A percentile compares a stretch with the other conserved stretches of the same genome.
Conservation (phyloP, 1,140 invertebrate genomes). For the Drosophila obscura region DNA sequence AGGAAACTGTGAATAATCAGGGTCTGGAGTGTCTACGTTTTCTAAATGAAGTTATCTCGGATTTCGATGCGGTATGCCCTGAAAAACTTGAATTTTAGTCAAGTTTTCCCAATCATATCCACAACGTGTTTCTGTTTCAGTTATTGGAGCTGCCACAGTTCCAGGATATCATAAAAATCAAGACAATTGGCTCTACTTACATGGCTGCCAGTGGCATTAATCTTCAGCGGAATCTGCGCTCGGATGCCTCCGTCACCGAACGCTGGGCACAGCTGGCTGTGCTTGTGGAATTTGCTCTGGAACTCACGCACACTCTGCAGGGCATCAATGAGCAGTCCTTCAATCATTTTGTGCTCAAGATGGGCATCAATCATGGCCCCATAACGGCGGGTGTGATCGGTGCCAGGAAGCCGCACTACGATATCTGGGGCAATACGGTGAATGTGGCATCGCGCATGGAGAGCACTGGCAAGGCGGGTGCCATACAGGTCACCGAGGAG, state of each 20-base stretch:
- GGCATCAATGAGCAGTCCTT: constrained; percentile 97
- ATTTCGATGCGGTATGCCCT: constrained; percentile 95
- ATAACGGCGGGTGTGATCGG: constrained; percentile 98
- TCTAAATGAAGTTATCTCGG: constrained; percentile 98
- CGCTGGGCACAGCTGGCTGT: constrained; percentile 93
- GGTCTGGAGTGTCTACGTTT: constrained; percentile 97
- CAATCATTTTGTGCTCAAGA: constrained; percentile 96
- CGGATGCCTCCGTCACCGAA: constrained; percentile 88
- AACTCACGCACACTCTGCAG: constrained; percentile 94
- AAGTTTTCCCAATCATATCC: no score
- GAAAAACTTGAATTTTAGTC: background rate
- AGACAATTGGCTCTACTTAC: constrained; percentile 98
- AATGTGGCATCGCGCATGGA: constrained; percentile 98
- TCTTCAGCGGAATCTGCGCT: constrained; percentile 88
- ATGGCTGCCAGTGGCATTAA: constrained; percentile 98
- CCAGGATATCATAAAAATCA: constrained; percentile 97
- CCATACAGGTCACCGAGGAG: constrained; percentile 98
- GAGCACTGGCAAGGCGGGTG: constrained; percentile 96
- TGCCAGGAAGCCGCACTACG: constrained; percentile 96
- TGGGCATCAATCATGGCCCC: constrained; percentile 98
- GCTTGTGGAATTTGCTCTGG: constrained; percentile 95
- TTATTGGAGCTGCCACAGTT: constrained; percentile 93
- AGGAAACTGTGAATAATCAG: constrained; percentile 98
- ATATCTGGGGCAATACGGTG: constrained; percentile 97
- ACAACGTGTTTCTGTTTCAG: constrained; percentile 84